Conservation (phyloP, 2,888 invertebrate genomes). For the Lottia scabra region DNA sequence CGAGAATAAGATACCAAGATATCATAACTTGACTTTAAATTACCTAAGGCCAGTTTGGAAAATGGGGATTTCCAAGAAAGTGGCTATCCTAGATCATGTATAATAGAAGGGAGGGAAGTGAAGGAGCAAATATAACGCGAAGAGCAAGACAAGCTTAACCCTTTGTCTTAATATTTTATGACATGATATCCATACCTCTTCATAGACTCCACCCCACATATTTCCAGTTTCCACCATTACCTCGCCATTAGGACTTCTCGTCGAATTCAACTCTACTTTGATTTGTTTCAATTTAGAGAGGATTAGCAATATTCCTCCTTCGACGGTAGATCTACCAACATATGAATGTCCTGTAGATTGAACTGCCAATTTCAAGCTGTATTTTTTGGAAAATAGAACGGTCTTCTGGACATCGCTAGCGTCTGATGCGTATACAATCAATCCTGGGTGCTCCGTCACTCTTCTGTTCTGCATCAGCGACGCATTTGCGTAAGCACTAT, state of each 20-base stretch:
- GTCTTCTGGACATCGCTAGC: conserved; percentile 37
- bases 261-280: not conserved
- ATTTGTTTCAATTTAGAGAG: not conserved
- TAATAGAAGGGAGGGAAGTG: too few species aligned
- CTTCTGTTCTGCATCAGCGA: conserved; percentile 23
- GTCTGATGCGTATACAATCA: conserved; percentile 18
- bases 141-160: too few species aligned
- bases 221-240: not conserved
- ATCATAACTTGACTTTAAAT: too few species aligned
- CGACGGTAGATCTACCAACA: not conserved
- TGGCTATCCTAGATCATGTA: too few species aligned
- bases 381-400: not conserved
- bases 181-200: not conserved
- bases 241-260: not conserved
- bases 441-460: conserved; percentile 21
- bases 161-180: too few species aligned
- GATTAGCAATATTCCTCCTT: not conserved
- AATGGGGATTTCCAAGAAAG: too few species aligned
- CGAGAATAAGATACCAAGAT: too few species aligned
- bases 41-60: too few species aligned
- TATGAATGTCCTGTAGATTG: not conserved
- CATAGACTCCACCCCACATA: not conserved
- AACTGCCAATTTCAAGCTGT: not conserved
- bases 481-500: conserved; percentile 7
- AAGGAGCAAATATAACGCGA: too few species aligned